Evolutionary conservation across 2,888 invertebrate genomes (phyloP), one percentile per base, ranked within the genome.

Genomic region (Notocelia uddmanniana): DNA sequence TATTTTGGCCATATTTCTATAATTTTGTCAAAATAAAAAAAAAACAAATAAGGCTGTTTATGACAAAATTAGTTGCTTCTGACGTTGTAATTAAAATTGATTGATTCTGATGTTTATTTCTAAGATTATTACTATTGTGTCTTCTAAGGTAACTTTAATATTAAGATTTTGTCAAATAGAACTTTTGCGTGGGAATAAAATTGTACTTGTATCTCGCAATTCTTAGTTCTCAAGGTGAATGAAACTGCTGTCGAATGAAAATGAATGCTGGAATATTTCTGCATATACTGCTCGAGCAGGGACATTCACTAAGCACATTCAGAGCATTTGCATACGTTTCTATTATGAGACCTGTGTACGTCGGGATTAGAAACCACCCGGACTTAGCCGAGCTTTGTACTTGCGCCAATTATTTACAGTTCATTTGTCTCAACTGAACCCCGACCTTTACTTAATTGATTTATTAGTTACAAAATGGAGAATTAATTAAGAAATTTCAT

Each of bases 311-410:
- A 83, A 87, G 82, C 82, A 83, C 84, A 83, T 85, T 84, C 84
- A 87, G 83, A 87, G 86, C 87, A 90, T 91, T 91, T 90, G 90
- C 91, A 91, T 90, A 89, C 85, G 86, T 84, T 87, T 83, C 84
- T 81, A 84, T 83, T 80, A 79, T 76, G 80, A 80, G 81, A 82
- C 80, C 84, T 84, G 83, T 83, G 83, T 72, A 85, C 84, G 84
- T 81, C 79, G 78, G 82, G 82, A 89, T 89, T 89, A 87, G 85
- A 84, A 81, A 80, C 85, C 81, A 85, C 82, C 81, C 77, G 79
- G 80, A 83, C 83, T 83, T 81, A 82, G 75, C 79, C 78, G 76
- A 78, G 79, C 81, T 63, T 69, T 64, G 78, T 64, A 55, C 41
- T 62, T 31, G 59, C 60, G 54, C 64, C 68, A 71, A 68, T 68